These are phyloP conservation scores for Cheilosia impressa DNA, from an alignment of 2,888 invertebrate species.

Conservation along the genomic window DNA sequence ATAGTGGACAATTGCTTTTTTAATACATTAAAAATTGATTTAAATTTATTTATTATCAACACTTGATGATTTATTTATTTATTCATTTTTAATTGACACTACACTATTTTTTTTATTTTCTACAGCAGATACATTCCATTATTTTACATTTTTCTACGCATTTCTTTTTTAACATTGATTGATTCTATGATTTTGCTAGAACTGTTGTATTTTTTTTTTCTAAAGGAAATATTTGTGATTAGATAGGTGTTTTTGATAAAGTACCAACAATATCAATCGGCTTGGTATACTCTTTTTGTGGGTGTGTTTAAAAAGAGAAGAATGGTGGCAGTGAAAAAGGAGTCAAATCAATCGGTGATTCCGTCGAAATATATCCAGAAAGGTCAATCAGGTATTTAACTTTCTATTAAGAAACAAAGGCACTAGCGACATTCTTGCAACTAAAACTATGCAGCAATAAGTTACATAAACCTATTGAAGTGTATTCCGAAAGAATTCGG, in stretches of 20 bases:
- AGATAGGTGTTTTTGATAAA: not conserved
- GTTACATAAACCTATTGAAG: too few relatives aligned
- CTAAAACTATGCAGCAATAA: too few relatives aligned
- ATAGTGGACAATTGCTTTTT: not conserved
- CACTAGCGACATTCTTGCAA: too few relatives aligned
- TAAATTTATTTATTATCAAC: conserved; percentile 11
- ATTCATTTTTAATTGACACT: conserved; percentile 11
- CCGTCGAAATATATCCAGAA: not conserved
- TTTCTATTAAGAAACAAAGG: too few relatives aligned
- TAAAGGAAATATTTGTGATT: not conserved
- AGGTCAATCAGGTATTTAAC: not conserved
- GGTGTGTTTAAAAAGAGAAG: not conserved
- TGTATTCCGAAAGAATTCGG: too few relatives aligned
- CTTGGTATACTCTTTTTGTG: not conserved
- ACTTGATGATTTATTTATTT: conserved; percentile 14
- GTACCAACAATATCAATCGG: not conserved
- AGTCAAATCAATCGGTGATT: not conserved
- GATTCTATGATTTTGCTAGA: conserved; percentile 3
- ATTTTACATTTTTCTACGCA: not conserved
- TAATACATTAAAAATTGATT: not conserved
- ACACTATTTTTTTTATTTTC: conserved; percentile 12
- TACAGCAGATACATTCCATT: conserved; percentile 39
- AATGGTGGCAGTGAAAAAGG: not conserved
- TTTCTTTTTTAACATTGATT: not conserved
- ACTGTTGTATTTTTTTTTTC: not conserved